Conservation (phyloP, 1,140 invertebrate species). For the Periplaneta americana region DNA sequence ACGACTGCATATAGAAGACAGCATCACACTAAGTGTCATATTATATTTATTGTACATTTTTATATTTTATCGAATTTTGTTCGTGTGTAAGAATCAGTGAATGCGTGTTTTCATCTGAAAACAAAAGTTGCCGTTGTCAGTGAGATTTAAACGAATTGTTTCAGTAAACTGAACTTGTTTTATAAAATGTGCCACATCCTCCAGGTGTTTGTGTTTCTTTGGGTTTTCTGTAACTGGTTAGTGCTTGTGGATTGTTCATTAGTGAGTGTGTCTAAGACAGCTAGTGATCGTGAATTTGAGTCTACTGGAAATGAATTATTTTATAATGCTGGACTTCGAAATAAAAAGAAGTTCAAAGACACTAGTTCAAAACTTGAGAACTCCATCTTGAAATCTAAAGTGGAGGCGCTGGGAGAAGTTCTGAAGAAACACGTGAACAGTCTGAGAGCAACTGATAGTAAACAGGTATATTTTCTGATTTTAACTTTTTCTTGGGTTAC, state of each 20-base stretch:
- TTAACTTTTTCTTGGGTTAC: not conserved
- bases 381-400: slow-evolving; percentile 42
- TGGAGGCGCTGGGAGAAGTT: slow-evolving; percentile 47
- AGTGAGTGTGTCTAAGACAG: not conserved
- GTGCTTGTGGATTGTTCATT: not conserved
- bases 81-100: too few species aligned
- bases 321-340: slow-evolving; percentile 27
- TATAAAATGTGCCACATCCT: not conserved
- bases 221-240: not conserved
- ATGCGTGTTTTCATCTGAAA: too few species aligned
- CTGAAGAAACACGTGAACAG: slow-evolving; percentile 46
- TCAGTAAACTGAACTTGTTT: too few species aligned
- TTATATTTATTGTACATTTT: too few species aligned
- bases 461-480: slow-evolving; percentile 2
- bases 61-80: too few species aligned
- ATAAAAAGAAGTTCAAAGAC: slow-evolving; percentile 28
- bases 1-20: too few species aligned
- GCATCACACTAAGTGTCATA: too few species aligned
- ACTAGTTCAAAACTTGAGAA: slow-evolving; percentile 26
- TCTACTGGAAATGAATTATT: slow-evolving; percentile 16
- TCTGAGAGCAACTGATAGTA: slow-evolving; percentile 29
- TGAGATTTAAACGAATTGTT: too few species aligned
- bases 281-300: not conserved
- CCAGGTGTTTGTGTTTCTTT: not conserved
- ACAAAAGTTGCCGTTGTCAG: too few species aligned